These are phyloP conservation scores for Drosophila tropicalis DNA, from an alignment of 1,140 invertebrate species.

Conservation along the genomic window DNA sequence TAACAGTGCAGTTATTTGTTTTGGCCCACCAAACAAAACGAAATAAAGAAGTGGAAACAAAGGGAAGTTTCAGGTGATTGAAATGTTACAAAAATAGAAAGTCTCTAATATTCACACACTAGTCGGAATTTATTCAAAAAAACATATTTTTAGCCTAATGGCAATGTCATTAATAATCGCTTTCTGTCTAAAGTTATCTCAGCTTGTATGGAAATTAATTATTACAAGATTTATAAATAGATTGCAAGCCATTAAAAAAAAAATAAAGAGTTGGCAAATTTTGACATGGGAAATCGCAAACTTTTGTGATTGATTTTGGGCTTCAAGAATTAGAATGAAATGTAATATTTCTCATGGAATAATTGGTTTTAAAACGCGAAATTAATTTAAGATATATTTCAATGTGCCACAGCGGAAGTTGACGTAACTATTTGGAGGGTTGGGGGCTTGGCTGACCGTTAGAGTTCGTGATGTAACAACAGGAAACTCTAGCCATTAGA, in stretches of 20 bases:
- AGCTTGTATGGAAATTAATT: slow-evolving; percentile 13
- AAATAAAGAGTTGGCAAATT: slow-evolving; percentile 13
- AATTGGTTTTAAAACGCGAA: not conserved
- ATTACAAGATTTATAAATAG: slow-evolving; percentile 41
- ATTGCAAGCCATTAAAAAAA: slow-evolving; percentile 28
- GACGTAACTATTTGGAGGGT: slow-evolving; percentile 2
- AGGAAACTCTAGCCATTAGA: slow-evolving; percentile 37
- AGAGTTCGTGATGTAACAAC: slow-evolving; percentile 32
- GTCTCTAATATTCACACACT: slow-evolving; percentile 9
- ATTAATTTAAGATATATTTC: not conserved
- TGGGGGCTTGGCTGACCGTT: slow-evolving; percentile 28
- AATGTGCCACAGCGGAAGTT: slow-evolving; percentile 9
- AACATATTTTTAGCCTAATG: slow-evolving; percentile 4
- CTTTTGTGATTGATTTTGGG: too few relatives aligned
- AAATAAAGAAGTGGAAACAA: slow-evolving; percentile 11
- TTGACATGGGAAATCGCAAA: not conserved
- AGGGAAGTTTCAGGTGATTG: not conserved
- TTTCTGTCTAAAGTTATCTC: not conserved
- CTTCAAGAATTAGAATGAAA: too few relatives aligned
- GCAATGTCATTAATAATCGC: slow-evolving; percentile 2
- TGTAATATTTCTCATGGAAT: not conserved
- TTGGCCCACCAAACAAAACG: slow-evolving; percentile 22
- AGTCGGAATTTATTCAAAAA: not conserved
- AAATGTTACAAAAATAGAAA: slow-evolving; percentile 8
- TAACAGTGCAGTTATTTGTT: slow-evolving; percentile 48